Percentiles rank a stretch among this genome's conserved stretches.
Conservation (phyloP, 2,797 vertebrate genomes). For the Neostethus bicornis region DNA sequence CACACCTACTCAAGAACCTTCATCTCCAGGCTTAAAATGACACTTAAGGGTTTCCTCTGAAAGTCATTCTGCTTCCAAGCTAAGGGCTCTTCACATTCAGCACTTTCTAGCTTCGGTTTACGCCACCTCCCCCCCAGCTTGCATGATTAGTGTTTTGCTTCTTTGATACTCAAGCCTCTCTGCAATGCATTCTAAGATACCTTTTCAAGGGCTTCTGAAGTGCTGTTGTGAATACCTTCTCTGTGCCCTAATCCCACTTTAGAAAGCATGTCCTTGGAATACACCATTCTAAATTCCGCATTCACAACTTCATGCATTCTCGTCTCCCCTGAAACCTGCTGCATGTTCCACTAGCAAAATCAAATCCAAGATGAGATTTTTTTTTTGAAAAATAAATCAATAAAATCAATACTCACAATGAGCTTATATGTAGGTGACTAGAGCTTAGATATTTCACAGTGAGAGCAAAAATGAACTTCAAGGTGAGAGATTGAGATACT, state of each 20-base stretch:
- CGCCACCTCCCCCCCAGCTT: slow-evolving; percentile 44
- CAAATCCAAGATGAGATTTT: slow-evolving; percentile 17
- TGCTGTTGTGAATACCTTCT: slow-evolving; percentile 67
- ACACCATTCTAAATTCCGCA: slow-evolving; percentile 59
- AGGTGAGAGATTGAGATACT: slow-evolving; percentile 16
- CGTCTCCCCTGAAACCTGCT: slow-evolving; percentile 47
- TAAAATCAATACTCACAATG: slow-evolving; percentile 30
- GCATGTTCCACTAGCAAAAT: slow-evolving; percentile 8
- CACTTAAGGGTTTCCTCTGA: slow-evolving; percentile 66
- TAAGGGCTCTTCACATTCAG: slow-evolving; percentile 58
- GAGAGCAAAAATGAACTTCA: slow-evolving; percentile 37
- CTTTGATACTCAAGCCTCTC: slow-evolving; percentile 44
- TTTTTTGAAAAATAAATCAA: slow-evolving; percentile 23
- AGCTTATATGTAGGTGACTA: slow-evolving; percentile 6
- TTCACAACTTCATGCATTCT: slow-evolving; percentile 55
- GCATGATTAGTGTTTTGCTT: slow-evolving; percentile 59
- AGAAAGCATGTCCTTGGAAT: slow-evolving; percentile 67
- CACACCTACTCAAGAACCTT: slow-evolving; percentile 53
- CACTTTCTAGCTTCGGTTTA: slow-evolving; percentile 25
- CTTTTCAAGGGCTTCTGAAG: slow-evolving; percentile 62
- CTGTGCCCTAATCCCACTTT: slow-evolving; percentile 70
- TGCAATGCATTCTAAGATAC: slow-evolving; percentile 55
- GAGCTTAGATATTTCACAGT: slow-evolving; percentile 18
- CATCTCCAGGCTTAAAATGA: slow-evolving; percentile 68
- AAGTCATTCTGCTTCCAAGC: slow-evolving; percentile 57